Evolutionary conservation across 2,888 invertebrate genomes (phyloP), one percentile per base, ranked within the genome.

Genomic region (Megastigmus dorsalis): DNA sequence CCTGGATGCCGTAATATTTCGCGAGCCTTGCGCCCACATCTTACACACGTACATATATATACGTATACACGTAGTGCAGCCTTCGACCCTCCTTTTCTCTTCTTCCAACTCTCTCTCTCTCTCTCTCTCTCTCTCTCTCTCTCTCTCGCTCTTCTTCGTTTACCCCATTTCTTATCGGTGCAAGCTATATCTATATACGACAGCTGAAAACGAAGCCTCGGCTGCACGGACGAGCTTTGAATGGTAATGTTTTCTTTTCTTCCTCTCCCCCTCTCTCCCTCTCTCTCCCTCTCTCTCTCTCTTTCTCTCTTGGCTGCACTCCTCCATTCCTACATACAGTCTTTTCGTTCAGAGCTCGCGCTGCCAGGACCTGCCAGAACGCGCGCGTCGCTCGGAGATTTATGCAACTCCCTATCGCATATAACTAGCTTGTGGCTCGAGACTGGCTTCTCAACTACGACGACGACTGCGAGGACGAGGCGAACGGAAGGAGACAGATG

Each of bases 201-300:
- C n/a, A n/a, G n/a, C n/a, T n/a, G 55, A 60, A 43, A 28, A 7
- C 15, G 20, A n/a, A 30, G 13, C 28, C 20, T 13, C 23, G 5
- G 10, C 26, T 23, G 52, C 20, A n/a, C 23, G 5, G 10, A 38
- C 36, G 52, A 52, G 52, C 28, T 65, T 48, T 65, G 65, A 65
- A 65, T 52, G 36, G 26, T 52, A 65, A 65, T 65, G 52, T 65
- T 52, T 65, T 65, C 62, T 33, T 48, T 62, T 48, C 15, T 30
- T 23, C 13, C 13, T 63, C 13, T 10, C 18, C 50, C 15, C 28
- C 33, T 50, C 26, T n/a, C 2, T 15, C n/a, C 43, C 4, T 28
- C 15, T 15, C n/a, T 43, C 18, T 20, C 3, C 30, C 23, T 30
- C 26, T 52, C 7, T 52, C n/a, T 52, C 26, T 7, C 4, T n/a